phyloP scores from a whole-genome alignment of 2,113 vertebrate genomes.

The Triplophysa dalaica region DNA sequence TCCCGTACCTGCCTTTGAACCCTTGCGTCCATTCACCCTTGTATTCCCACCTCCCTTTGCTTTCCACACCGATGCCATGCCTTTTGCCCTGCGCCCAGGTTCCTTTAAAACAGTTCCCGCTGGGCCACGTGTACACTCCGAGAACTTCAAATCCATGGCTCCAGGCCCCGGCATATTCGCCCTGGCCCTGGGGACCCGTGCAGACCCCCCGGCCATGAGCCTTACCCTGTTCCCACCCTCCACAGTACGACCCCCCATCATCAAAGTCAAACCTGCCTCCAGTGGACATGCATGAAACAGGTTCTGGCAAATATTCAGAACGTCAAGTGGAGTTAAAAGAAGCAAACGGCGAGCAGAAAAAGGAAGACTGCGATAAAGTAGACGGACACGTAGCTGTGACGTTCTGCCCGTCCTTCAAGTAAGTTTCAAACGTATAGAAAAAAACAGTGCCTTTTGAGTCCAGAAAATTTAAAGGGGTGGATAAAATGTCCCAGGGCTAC shows the following conservation, averaged over 20 bases:
- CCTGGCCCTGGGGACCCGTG: constrained; percentile 97
- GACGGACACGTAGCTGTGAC: constrained; percentile 35
- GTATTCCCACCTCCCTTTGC: constrained; percentile 98
- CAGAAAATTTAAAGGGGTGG: constrained; percentile 28
- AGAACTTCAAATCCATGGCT: constrained; percentile 97
- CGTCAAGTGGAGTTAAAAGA: constrained; percentile 62
- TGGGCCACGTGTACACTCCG: constrained; percentile 98
- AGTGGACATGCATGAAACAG: constrained; percentile 84
- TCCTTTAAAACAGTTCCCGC: constrained; percentile 95
- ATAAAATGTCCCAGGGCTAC: constrained; percentile 23
- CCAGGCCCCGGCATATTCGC: constrained; percentile 96
- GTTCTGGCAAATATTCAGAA: constrained; percentile 79
- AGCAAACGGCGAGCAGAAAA: background rate
- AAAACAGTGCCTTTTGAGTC: constrained; percentile 15
- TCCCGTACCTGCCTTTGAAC: constrained; percentile 97
- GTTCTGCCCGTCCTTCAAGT: constrained; percentile 10
- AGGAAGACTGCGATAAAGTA: constrained; percentile 45
- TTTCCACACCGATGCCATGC: constrained; percentile 95
- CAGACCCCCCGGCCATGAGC: constrained; percentile 97
- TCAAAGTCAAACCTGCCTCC: constrained; percentile 98
- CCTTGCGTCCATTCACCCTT: constrained; percentile 97
- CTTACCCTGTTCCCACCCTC: constrained; percentile 98
- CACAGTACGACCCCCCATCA: constrained; percentile 99
- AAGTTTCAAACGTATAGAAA: background rate
- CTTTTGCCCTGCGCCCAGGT: constrained; percentile 98